phyloP scores from a whole-genome alignment of 1,140 invertebrate genomes.

The Delia radicum region DNA sequence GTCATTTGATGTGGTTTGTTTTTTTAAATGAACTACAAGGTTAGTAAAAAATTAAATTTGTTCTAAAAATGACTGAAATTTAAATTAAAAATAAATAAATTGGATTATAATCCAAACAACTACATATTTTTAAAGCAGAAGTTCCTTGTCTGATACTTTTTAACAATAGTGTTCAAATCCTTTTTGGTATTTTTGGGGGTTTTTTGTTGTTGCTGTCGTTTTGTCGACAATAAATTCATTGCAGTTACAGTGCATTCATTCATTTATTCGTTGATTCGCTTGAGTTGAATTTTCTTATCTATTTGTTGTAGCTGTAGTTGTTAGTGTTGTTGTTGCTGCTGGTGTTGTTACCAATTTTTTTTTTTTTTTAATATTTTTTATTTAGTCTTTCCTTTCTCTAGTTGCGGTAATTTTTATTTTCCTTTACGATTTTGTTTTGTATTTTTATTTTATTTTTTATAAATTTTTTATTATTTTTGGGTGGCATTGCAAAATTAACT shows the following conservation, averaged over 20 bases:
- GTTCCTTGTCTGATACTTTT: neutral
- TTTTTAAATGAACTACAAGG: no score
- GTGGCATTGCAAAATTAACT: slow-evolving; percentile 18
- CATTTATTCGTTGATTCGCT: neutral
- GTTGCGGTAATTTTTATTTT: slow-evolving; percentile 10
- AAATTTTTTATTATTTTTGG: neutral
- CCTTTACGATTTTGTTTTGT: neutral
- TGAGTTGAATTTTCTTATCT: neutral
- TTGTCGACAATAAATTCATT: slow-evolving; percentile 13
- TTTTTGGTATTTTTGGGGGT: neutral
- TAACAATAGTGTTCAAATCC: no score
- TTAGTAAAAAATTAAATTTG: no score
- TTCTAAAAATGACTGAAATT: no score
- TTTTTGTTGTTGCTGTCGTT: neutral
- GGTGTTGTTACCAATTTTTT: neutral
- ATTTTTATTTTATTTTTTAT: neutral
- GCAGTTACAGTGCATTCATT: neutral
- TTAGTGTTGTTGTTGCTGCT: neutral
- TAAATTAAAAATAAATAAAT: no score
- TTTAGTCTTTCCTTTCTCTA: no score
- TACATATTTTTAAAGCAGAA: no score
- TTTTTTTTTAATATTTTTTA: no score
- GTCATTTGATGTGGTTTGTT: no score
- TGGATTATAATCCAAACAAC: no score
- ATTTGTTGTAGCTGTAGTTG: no score